These are phyloP conservation scores for Frieseomelitta varia DNA, from an alignment of 1,140 invertebrate genomes.

Conservation along the genomic window DNA sequence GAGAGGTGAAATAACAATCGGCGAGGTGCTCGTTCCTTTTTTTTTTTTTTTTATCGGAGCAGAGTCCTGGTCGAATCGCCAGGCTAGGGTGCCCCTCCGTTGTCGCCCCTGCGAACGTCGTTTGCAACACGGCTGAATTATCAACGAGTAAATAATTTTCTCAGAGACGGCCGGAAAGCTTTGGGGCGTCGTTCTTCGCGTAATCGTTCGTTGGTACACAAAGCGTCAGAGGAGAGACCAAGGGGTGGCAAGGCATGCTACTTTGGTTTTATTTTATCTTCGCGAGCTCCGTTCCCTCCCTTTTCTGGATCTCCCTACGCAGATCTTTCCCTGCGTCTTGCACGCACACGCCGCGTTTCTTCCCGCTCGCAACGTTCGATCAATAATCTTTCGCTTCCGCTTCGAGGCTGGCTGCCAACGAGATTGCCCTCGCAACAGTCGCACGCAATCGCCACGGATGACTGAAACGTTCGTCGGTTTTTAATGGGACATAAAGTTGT, in stretches of 20 bases:
- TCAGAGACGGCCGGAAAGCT: neutral
- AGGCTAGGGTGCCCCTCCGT: too few relatives aligned
- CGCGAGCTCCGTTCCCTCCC: constrained; percentile 1
- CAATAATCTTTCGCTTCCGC: constrained; percentile 27
- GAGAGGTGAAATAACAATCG: neutral
- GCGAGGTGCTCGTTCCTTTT: neutral
- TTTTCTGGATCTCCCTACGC: neutral
- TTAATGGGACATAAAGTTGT: neutral
- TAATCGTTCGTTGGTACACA: neutral
- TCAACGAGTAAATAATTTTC: constrained; percentile 21
- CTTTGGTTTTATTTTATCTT: constrained; percentile 13
- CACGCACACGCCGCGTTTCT: neutral
- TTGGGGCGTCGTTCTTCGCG: neutral
- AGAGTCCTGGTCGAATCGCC: neutral
- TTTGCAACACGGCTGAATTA: constrained; percentile 15
- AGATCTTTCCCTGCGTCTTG: too few relatives aligned
- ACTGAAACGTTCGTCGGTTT: too few relatives aligned
- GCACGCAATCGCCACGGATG: neutral
- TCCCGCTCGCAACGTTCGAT: neutral
- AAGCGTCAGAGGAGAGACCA: neutral
- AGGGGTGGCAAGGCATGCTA: neutral
- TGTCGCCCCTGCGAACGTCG: too few relatives aligned
- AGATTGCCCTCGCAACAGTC: neutral
- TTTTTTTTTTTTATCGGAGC: neutral
- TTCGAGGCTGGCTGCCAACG: neutral